Percentiles rank a stretch among this genome's conserved stretches.
Evolutionary conservation across 2,797 vertebrate species (phyloP).

Genomic region (Smutsia temminckii): DNA sequence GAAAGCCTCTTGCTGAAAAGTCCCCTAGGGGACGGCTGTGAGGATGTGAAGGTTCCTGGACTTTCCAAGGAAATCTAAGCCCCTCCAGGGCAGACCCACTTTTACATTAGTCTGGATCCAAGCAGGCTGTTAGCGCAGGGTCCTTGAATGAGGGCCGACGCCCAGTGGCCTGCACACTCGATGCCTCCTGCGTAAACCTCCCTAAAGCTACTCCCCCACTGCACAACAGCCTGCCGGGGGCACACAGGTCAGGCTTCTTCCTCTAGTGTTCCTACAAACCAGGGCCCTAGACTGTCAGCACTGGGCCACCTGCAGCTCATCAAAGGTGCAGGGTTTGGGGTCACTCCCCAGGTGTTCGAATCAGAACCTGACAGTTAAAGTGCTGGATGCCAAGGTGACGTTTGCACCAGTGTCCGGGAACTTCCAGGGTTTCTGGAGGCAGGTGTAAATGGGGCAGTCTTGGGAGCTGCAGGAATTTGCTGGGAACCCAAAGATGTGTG

Average conservation of each 20-base stretch:
- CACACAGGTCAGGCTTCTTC: not conserved
- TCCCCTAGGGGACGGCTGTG: not conserved
- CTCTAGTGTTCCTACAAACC: not conserved
- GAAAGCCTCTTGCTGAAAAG: not conserved
- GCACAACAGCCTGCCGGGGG: too few species aligned
- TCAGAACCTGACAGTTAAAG: not conserved
- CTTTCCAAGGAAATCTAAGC: not conserved
- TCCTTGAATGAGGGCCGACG: fast-evolving
- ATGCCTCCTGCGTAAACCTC: not conserved
- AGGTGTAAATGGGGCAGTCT: too few species aligned
- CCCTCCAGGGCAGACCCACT: not conserved
- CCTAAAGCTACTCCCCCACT: too few species aligned
- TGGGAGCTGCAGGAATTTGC: not conserved
- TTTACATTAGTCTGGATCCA: not conserved
- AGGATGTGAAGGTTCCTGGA: not conserved
- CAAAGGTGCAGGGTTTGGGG: too few species aligned
- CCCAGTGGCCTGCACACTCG: too few species aligned
- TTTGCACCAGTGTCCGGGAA: too few species aligned
- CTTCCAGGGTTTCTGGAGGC: not conserved
- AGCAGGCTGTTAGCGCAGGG: fast-evolving
- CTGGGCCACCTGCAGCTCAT: not conserved
- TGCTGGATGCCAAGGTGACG: not conserved
- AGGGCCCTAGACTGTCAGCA: not conserved
- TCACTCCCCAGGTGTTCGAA: too few species aligned
- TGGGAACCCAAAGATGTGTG: not conserved